Conservation (phyloP, 1,140 invertebrate species). For the Formica selysi region DNA sequence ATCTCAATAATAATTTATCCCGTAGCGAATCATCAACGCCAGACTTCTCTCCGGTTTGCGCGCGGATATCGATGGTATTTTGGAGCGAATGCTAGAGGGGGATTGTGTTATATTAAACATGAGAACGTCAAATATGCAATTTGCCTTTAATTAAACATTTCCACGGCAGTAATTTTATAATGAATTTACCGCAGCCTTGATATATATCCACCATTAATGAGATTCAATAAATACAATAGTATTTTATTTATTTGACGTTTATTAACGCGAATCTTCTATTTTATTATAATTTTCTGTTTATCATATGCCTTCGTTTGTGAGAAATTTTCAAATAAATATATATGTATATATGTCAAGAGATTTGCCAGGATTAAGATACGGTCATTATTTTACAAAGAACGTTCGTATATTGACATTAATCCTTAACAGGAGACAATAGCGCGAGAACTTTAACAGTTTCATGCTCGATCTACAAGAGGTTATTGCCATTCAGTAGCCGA, state of each 20-base stretch:
- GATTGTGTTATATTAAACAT: constrained; percentile 55
- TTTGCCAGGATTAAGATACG: not conserved
- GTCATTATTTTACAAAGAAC: constrained; percentile 42
- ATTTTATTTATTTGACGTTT: not conserved
- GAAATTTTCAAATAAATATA: not conserved
- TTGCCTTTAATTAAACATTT: constrained; percentile 52
- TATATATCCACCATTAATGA: not conserved
- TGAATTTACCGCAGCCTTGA: not conserved
- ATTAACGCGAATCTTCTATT: not conserved
- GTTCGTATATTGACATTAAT: constrained; percentile 67
- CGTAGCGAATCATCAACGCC: constrained; percentile 44
- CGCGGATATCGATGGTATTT: constrained; percentile 51
- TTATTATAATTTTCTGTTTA: not conserved
- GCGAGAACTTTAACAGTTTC: constrained; percentile 72
- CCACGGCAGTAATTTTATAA: constrained; percentile 19
- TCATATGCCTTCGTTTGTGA: not conserved
- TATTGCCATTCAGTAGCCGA: constrained; percentile 70
- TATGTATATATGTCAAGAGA: not conserved
- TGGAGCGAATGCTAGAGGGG: constrained; percentile 17
- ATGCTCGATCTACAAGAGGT: constrained; percentile 64
- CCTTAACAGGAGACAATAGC: constrained; percentile 65
- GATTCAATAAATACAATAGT: not conserved
- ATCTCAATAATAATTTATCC: constrained; percentile 61
- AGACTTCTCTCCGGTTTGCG: not conserved
- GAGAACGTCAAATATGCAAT: constrained; percentile 39